Percentiles rank a stretch among this genome's conserved stretches.
These are phyloP conservation scores for Tyria jacobaeae DNA, from an alignment of 2,888 invertebrate species.

Conservation along the genomic window DNA sequence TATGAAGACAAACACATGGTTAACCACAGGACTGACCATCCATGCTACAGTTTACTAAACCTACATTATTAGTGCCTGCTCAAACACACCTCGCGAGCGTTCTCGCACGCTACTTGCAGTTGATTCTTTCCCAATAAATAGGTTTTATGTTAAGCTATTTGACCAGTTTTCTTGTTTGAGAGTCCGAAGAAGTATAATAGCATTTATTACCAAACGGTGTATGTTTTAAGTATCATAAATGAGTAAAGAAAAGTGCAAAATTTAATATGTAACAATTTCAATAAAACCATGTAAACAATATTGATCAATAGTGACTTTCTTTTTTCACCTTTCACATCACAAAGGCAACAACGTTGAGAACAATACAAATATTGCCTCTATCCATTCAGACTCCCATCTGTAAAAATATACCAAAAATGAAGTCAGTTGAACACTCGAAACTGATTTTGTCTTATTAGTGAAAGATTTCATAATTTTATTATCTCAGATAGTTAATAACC, in stretches of 20 bases:
- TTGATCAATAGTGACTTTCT: conserved; percentile 71
- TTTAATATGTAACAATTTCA: conserved; percentile 85
- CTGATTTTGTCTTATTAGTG: not conserved
- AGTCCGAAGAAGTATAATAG: conserved; percentile 81
- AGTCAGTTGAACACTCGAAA: not conserved
- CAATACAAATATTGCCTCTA: conserved; percentile 59
- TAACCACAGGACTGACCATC: conserved; percentile 49
- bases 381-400: conserved; percentile 74
- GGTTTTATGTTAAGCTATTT: conserved; percentile 72
- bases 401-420: conserved; percentile 32
- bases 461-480: not conserved
- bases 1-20: conserved; percentile 34
- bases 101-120: conserved; percentile 52
- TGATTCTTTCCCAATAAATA: conserved; percentile 49
- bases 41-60: conserved; percentile 51
- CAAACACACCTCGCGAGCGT: conserved; percentile 51
- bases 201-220: conserved; percentile 86
- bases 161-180: conserved; percentile 73
- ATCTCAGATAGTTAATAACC: too few relatives aligned
- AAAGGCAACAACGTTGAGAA: conserved; percentile 57
- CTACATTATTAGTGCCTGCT: conserved; percentile 57
- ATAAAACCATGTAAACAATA: conserved; percentile 85
- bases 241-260: conserved; percentile 84
- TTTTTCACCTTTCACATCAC: conserved; percentile 56
- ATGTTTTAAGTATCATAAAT: conserved; percentile 82